These are phyloP conservation scores for Phaethon lepturus DNA, from an alignment of 2,113 vertebrate genomes.

Conservation along the genomic window DNA sequence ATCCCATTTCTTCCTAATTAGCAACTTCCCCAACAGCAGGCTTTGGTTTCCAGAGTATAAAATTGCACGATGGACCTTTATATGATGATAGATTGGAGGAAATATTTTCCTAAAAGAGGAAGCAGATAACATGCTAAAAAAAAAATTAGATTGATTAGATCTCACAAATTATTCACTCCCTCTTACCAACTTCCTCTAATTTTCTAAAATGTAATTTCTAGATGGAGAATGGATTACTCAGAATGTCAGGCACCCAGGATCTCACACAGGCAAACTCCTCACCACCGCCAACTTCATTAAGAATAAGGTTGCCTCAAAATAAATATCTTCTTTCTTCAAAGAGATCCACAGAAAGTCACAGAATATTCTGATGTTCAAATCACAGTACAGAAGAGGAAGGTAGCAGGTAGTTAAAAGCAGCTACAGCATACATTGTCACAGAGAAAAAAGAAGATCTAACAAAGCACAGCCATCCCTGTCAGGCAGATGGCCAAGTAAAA, in stretches of 20 bases:
- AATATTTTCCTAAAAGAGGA: slow-evolving; percentile 47
- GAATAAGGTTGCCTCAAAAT: background rate
- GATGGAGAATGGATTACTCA: background rate
- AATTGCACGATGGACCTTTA: background rate
- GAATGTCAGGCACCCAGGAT: background rate
- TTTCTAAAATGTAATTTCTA: background rate
- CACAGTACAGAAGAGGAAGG: background rate
- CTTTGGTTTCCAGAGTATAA: background rate
- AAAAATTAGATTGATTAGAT: background rate
- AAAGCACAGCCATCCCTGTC: background rate
- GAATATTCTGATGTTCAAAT: background rate
- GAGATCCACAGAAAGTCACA: background rate
- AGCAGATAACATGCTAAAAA: slow-evolving; percentile 27
- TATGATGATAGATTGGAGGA: background rate
- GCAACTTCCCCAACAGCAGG: slow-evolving; percentile 24
- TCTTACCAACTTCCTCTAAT: slow-evolving; percentile 11
- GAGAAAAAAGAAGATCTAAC: background rate
- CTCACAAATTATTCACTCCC: slow-evolving; percentile 14
- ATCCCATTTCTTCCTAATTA: slow-evolving; percentile 38
- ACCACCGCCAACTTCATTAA: background rate
- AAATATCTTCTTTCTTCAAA: background rate
- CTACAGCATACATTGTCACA: rapidly evolving
- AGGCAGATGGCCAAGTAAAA: background rate
- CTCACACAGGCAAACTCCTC: background rate
- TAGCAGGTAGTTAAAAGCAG: background rate